A percentile compares a stretch with the other conserved stretches of the same genome.
These are phyloP conservation scores for Passerina amoena DNA, from an alignment of 2,113 vertebrate species.

Conservation along the genomic window DNA sequence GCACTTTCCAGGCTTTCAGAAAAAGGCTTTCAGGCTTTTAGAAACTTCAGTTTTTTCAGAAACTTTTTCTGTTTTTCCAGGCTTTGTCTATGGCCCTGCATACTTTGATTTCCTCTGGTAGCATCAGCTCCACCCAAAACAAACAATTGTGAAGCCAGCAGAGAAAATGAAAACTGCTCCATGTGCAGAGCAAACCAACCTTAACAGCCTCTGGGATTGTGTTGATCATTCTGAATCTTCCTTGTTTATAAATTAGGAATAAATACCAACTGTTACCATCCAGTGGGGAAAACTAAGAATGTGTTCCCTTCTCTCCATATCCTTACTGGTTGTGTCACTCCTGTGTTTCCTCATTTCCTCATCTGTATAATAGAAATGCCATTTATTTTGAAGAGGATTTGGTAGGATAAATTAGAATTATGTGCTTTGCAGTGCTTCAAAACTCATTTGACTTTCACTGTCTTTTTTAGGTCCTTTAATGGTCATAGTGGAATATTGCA, in stretches of 20 bases:
- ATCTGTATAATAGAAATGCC: not conserved
- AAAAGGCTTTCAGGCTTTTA: not conserved
- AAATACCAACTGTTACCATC: not conserved
- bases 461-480: slow-evolving; percentile 84
- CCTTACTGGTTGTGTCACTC: not conserved
- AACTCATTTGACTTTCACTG: slow-evolving; percentile 6
- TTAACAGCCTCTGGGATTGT: not conserved
- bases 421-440: not conserved
- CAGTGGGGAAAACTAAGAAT: not conserved
- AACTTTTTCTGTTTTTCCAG: not conserved
- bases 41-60: not conserved
- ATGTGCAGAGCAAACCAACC: not conserved
- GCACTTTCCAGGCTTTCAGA: not conserved
- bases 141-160: not conserved
- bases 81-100: not conserved
- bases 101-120: not conserved
- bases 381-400: not conserved
- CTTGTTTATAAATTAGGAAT: not conserved
- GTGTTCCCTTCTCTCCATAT: not conserved
- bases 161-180: not conserved
- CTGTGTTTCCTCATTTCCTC: not conserved
- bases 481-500: slow-evolving; percentile 96
- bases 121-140: not conserved
- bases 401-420: not conserved
- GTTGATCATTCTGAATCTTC: not conserved